Base-by-base conservation (phyloP, 2,113 vertebrate genomes). In the Acrocephalus kingi region DNA sequence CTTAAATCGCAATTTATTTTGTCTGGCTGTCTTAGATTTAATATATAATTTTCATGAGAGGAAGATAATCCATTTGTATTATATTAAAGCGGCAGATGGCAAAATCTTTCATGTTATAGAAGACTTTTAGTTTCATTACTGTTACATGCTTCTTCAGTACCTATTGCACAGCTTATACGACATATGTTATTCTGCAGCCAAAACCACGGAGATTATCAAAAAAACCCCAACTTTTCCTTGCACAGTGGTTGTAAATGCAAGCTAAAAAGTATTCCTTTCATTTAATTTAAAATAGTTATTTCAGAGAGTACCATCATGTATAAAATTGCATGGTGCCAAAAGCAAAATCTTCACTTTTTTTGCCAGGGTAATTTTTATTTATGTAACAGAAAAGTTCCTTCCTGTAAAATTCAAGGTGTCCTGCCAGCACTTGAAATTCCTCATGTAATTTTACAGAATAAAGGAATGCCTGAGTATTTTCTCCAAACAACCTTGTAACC, bases 61-160 rank as follows among this genome's bases (percentile, higher is more conserved):
- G 49, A 89, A 92, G 75, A 96, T 89, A 95, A 97, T 93, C 96
- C 72, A 81, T 68, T 94, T 93, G 56, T 76, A 82, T 72, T 88
- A 90, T 78, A 92, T 75, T 91, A 76, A 87, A 86, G 76, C 49
- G 58, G 72, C 95, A 93, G 95, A 95, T 94, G 92, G 94, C 67
- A 89, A 94, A 93, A 94, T 94, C 88, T 94, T 95, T 90, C 66
- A 79, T 33, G 61, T 18, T 94, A 76, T 1, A 68, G 89, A 79
- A 82, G 67, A 94, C 79, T 93, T 82, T 24, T 68, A 51, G 58
- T 94, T 93, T 92, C 86, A 92, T 84, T 94, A 89, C 46, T 71
- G 75, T 49, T 77, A 78, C 16, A 55, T 73, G n/a, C 35, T 90
- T 85, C 92, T 93, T 74, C 72, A 66, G 39, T 46, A 87, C 81